Evolutionary conservation across 2,888 invertebrate genomes (phyloP).

Genomic region (Dyspetes luteomarginatus): DNA sequence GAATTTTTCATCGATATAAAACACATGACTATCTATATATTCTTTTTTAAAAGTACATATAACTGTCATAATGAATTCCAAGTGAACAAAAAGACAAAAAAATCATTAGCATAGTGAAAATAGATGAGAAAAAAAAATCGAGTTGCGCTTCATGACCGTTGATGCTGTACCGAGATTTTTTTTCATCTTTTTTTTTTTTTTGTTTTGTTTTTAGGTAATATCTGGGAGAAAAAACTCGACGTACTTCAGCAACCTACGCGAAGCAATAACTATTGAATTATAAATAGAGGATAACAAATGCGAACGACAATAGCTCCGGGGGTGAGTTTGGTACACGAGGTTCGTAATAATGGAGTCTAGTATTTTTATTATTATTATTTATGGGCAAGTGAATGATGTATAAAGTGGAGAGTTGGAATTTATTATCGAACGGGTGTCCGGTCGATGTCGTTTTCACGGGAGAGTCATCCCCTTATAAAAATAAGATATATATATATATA

Average conservation of each 20-base stretch:
- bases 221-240: conserved; percentile 3
- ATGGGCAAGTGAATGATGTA: not conserved
- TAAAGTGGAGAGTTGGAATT: not conserved
- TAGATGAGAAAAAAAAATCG: conserved; percentile 1
- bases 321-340: conserved; percentile 5
- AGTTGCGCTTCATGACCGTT: conserved; percentile 17
- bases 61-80: conserved; percentile 40
- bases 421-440: not conserved
- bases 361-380: not conserved
- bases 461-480: not conserved
- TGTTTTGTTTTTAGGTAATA: not conserved
- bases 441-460: not conserved
- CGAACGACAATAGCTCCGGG: conserved; percentile 21
- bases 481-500: not conserved
- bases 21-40: conserved; percentile 5
- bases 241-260: conserved; percentile 21
- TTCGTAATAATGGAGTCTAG: not conserved
- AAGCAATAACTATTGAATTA: conserved; percentile 51
- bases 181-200: conserved; percentile 15
- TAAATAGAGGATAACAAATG: conserved; percentile 36
- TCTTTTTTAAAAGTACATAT: conserved; percentile 1
- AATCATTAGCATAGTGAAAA: conserved; percentile 43
- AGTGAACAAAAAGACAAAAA: conserved; percentile 41
- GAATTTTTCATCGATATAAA: conserved; percentile 46
- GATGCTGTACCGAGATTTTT: conserved; percentile 31